Base-by-base conservation (phyloP, 2,797 vertebrate genomes). In the Pachyuromys duprasi region DNA sequence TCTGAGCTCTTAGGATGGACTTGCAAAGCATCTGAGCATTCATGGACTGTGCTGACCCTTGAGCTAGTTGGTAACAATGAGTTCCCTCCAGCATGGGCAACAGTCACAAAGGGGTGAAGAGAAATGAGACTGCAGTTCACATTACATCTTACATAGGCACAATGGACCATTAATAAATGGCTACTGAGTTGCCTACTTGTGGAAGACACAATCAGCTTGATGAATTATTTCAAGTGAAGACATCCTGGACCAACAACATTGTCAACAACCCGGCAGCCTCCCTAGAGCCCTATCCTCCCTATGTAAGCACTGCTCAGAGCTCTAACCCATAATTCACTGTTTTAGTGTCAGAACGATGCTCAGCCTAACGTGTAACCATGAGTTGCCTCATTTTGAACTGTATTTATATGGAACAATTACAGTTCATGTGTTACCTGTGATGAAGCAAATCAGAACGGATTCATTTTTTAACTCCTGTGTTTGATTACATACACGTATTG, bases 211-310 rank as follows among this genome's bases (percentile, higher is more conserved):
- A 45, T 53, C 74, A 94, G 26, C 74, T 83, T 57, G 70, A 39
- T 72, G 89, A 95, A 88, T 89, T 33, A 62, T 60, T n/a, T 49
- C 86, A 79, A 89, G n/a, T 62, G 65, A 90, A 91, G 63, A 53
- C 45, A 67, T 82, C 53, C 22, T 26, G 22, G 24, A 63, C 49
- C 69, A 79, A 70, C 67, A 67, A 67, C 11, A 53, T 31, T 28
- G 11, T 53, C 92, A 84, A 42, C 42, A 67, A 55, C 31, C n/a
- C 65, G 80, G 63, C 92, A 80, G 42, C 60, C 6, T 72, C 57
- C 65, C 63, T 13, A 70, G 55, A 83, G 17, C 17, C 28, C 28
- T 31, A 18, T 13, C 28, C 39, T 18, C 63, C 31, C 20, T 63
- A 69, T 12, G 15, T 60, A 36, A 95, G 60, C 26, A 57, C 4